Base-by-base conservation (phyloP, 2,113 vertebrate genomes). In the Dunckerocampus dactyliophorus region DNA sequence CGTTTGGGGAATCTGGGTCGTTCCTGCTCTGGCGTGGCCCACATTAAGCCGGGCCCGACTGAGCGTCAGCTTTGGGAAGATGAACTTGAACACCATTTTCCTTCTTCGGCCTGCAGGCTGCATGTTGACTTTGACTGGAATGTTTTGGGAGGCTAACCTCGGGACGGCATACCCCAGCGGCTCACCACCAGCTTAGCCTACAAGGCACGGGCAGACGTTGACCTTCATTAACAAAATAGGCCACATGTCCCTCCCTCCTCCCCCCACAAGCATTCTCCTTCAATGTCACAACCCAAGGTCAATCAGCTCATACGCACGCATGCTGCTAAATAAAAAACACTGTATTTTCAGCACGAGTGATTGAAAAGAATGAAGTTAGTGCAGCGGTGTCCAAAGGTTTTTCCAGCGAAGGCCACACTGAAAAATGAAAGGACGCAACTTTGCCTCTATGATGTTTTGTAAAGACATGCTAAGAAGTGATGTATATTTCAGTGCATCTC, bases 141-240 rank as follows among this genome's bases (percentile, higher is more conserved):
- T 52, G 50, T 34, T 53, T 31, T 31, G 24, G 34, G n/a, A n/a
- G 15, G 24, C 7, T 34, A 34, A 17, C 48, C 43, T 68, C 20
- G 15, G 43, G 45, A 70, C 4, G 55, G 51, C 16, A n/a, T 77
- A 84, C 60, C 47, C 17, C 22, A 28, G 24, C 1, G 60, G 74
- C 76, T 81, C 75, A 69, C 67, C 39, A 69, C 24, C 8, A 0
- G n/a, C n/a, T n/a, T n/a, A n/a, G n/a, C n/a, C 59, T 47, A 37
- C 0, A 0, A 47, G 2, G 46, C 76, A 76, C 46, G 42, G 78
- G 82, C 34, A 54, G 4, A 22, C 50, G 37, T 69, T 57, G 60
- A 66, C 47, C 45, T 51, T 34, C 12, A n/a, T 8, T 49, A 0
- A 68, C 80, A 66, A 76, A 81, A 76, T 81, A 79, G 74, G 17